Evolutionary conservation across 2,888 invertebrate species (phyloP), one percentile per base, ranked within the genome.

Genomic region (Eretmocerus hayati): DNA sequence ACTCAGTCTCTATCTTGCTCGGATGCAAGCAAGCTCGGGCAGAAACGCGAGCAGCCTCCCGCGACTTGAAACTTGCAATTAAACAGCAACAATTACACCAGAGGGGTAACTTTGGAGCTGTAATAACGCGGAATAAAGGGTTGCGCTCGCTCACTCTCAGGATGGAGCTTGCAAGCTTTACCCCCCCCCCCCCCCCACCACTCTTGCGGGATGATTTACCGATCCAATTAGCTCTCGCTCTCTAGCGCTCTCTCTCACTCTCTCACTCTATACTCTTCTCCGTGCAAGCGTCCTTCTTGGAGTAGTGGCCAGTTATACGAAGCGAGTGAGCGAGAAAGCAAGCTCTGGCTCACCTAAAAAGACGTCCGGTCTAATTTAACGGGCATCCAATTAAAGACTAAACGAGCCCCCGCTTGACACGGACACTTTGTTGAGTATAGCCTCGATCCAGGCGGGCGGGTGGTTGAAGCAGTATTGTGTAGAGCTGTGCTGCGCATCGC

Each of bases 51-150:
- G 36, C 33, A n/a, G 33, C 58, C 6, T 58, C 55, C 52, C 63
- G 60, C 63, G 67, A 69, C 69, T 69, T 66, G 64, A 65, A 67
- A 66, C 67, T 70, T 62, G 69, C 71, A 71, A 71, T 71, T 70
- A 71, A 71, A 71, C 69, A 70, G 69, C 69, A 71, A 70, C 70
- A 71, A 71, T 71, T 71, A 71, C 68, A 67, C 67, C 8, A 30
- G 30, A 65, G 65, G 65, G 68, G 70, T 69, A 70, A 70, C 70
- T 71, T 69, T 69, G 70, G 68, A 70, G n/a, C 69, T 64, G 68
- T 71, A 71, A 71, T 71, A 71, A 70, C 69, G 66, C 63, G 62
- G 68, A 70, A 71, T 70, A 69, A 69, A 71, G 71, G 71, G 69
- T 70, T 69, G 67, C 63, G 35, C 41, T 32, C 26, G 23, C 30